phyloP scores from a whole-genome alignment of 1,140 invertebrate species.

The Sinonovacula constricta region DNA sequence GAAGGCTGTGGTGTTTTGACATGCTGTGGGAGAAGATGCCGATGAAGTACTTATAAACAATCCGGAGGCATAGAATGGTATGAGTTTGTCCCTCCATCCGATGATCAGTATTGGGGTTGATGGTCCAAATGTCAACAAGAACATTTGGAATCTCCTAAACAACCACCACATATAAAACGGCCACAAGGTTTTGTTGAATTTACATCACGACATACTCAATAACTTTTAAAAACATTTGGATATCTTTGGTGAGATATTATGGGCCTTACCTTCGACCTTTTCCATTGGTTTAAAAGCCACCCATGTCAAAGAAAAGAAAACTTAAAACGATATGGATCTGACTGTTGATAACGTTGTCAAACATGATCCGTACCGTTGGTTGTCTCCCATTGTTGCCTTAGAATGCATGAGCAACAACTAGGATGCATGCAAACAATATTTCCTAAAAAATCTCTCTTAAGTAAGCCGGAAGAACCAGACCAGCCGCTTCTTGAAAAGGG shows the following conservation, averaged over 20 bases:
- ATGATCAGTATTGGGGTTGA: constrained; percentile 24
- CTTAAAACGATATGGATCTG: background rate
- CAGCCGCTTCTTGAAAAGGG: background rate
- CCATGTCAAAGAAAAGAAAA: constrained; percentile 4
- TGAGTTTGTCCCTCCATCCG: constrained; percentile 9
- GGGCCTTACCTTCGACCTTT: constrained; percentile 7
- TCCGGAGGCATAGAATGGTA: background rate
- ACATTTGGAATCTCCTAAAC: constrained; percentile 12
- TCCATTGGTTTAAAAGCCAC: constrained; percentile 29
- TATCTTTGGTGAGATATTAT: constrained; percentile 11
- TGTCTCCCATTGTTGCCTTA: background rate
- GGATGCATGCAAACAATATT: background rate
- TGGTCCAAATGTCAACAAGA: constrained; percentile 17
- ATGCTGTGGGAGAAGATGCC: constrained; percentile 7
- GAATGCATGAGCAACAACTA: background rate
- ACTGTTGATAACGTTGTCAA: background rate
- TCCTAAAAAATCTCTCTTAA: background rate
- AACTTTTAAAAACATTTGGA: constrained; percentile 18
- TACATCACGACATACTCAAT: constrained; percentile 7
- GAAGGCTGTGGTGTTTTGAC: constrained; percentile 29
- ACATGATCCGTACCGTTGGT: constrained; percentile 1
- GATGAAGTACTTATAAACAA: constrained; percentile 6
- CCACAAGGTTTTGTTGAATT: constrained; percentile 13
- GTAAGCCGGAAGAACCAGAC: background rate
- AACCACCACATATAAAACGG: background rate